Evolutionary conservation across 2,113 vertebrate species (phyloP), one percentile per base, ranked within the genome.

Genomic region (Tonatia bakeri): DNA sequence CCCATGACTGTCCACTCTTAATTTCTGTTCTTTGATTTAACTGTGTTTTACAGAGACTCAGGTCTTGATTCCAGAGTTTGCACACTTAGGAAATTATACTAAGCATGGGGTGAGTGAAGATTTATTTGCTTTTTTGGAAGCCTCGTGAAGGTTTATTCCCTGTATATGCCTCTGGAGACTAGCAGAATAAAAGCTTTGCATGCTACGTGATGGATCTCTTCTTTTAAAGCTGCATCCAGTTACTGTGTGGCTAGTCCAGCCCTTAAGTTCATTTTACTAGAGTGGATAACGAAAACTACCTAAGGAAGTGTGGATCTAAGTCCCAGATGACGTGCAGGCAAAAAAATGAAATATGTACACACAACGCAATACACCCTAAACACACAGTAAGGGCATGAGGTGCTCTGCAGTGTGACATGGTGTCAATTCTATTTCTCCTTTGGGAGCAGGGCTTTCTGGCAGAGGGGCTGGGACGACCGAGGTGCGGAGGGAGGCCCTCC

Each of bases 341-440:
- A 54, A 75, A 75, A 36, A 20, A 70, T 31, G 50, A 73, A 73
- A 92, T 70, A 43, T 93, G 69, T 73, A 79, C 73, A 72, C 72
- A 65, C 61, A 90, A 54, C 77, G 87, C 91, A 92, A 56, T 64
- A 86, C 17, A 79, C 56, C 20, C 97, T 90, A 70, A 95, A 97
- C 96, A 97, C 96, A 98, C 98, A 98, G 72, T 11, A 5, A 38
- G 67, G 97, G 96, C 96, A 97, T 86, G 97, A 97, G 96, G 94
- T 97, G 95, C 94, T 95, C 96, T 97, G 88, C 77, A 97, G 84
- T 83, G 97, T n/a, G 88, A 96, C 12, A 97, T 96, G 97, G 95
- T 96, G 87, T 98, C 98, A 97, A 97, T 96, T 98, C 73, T 96
- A 92, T 97, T 22, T 56, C 91, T 98, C 64, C 96, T 76, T 64